Conservation (phyloP, 2,888 invertebrate species). For the Pyralis farinalis region DNA sequence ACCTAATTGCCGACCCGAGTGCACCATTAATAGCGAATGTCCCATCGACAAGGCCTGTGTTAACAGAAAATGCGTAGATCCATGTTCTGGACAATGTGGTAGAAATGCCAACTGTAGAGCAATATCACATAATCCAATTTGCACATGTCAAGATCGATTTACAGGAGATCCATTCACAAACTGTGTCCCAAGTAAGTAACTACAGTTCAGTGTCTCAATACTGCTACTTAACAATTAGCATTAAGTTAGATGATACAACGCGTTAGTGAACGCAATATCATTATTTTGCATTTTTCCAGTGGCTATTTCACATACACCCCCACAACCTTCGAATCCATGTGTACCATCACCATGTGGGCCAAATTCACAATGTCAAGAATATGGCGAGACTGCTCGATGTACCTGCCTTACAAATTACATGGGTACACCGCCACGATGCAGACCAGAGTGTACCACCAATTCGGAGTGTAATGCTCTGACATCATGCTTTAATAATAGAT, state of each 20-base stretch:
- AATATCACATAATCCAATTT: conserved; percentile 90
- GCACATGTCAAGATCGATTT: conserved; percentile 86
- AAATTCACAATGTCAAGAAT: conserved; percentile 86
- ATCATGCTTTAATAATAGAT: conserved; percentile 87
- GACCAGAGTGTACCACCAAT: conserved; percentile 87
- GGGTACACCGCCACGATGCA: conserved; percentile 88
- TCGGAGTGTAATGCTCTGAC: conserved; percentile 85
- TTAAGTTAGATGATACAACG: too few relatives aligned
- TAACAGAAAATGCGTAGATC: conserved; percentile 88
- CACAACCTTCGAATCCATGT: conserved; percentile 80
- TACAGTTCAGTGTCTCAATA: too few relatives aligned
- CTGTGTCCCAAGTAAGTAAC: conserved; percentile 75
- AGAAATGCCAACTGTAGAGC: conserved; percentile 90
- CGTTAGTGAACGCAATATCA: too few relatives aligned
- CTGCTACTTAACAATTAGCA: too few relatives aligned
- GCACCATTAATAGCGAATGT: conserved; percentile 90
- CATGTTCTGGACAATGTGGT: conserved; percentile 90
- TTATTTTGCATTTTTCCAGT: conserved; percentile 31
- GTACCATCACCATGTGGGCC: conserved; percentile 89
- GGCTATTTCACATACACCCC: conserved; percentile 41
- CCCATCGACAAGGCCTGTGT: conserved; percentile 87
- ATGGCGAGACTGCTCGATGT: conserved; percentile 84
- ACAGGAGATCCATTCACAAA: conserved; percentile 89
- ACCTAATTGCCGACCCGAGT: conserved; percentile 90
- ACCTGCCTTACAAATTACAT: conserved; percentile 86